Conservation (phyloP, 2,113 vertebrate species). For the chimpanzee (Pan troglodytes) region NHGRI_mPanTro3-v2.1_pri NC_086016.1:30769501-30770000, state of each 20-base stretch:
- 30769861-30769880: neutral
- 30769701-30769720: neutral
- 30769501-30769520: neutral
- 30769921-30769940: neutral
- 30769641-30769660: neutral
- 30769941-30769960: neutral
- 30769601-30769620: neutral
- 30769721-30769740: neutral
- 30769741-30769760: neutral
- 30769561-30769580: neutral
- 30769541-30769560: neutral
- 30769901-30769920: neutral
- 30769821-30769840: neutral
- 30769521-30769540: neutral
- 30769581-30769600: neutral
- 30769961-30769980: neutral
- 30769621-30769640: slow-evolving; percentile 16
- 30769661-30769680: neutral
- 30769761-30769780: neutral
- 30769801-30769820: neutral
- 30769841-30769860: neutral
- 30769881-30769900: neutral
- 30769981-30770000: neutral
- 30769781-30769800: neutral
- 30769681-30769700: neutral